These are phyloP conservation scores for Acronicta alni DNA, from an alignment of 2,888 invertebrate species.

Conservation along the genomic window DNA sequence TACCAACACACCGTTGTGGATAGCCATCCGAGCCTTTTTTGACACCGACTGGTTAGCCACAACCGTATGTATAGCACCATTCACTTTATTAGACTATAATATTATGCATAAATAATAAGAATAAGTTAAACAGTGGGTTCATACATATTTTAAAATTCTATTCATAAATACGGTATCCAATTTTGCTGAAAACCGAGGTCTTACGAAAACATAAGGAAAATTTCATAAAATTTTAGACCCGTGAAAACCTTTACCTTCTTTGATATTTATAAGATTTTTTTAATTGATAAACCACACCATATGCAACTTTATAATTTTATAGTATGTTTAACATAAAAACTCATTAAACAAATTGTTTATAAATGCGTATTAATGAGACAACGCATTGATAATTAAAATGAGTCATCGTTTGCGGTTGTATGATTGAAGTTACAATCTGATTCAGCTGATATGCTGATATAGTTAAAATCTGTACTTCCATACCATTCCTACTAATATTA, in stretches of 20 bases:
- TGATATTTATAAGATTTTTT: slow-evolving; percentile 38
- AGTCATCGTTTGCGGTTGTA: neutral
- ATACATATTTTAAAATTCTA: slow-evolving; percentile 24
- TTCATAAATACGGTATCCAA: slow-evolving; percentile 21
- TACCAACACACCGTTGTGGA: too few relatives aligned
- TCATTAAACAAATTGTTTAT: neutral
- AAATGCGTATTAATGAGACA: neutral
- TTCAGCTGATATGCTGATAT: neutral
- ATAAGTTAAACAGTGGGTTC: neutral
- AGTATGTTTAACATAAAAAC: neutral
- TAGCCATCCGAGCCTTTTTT: too few relatives aligned
- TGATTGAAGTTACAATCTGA: neutral
- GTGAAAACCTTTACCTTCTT: slow-evolving; percentile 18
- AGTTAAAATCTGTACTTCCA: too few relatives aligned
- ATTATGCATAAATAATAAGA: neutral
- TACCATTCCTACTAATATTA: too few relatives aligned
- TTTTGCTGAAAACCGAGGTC: slow-evolving; percentile 25
- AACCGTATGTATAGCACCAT: too few relatives aligned
- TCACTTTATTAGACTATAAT: too few relatives aligned
- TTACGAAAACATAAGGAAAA: slow-evolving; percentile 33
- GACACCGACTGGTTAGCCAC: too few relatives aligned
- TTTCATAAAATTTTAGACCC: slow-evolving; percentile 20
- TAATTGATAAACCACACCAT: slow-evolving; percentile 2
- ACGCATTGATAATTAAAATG: neutral
- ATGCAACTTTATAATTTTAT: neutral